Conservation (phyloP, 2,888 invertebrate species). For the Vanessa cardui region DNA sequence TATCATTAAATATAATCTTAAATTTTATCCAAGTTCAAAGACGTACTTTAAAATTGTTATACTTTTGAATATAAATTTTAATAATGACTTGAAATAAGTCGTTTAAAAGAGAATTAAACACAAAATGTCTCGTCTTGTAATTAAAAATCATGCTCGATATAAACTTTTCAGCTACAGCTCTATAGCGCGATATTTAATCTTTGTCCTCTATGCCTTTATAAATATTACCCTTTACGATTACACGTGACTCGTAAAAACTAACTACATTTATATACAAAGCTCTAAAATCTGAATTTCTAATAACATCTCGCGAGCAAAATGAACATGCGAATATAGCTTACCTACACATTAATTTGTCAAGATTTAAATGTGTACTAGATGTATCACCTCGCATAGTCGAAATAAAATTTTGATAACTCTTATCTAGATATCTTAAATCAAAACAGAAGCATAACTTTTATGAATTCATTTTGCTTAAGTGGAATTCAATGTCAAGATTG, state of each 20-base stretch:
- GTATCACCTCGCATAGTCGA: constrained; percentile 17
- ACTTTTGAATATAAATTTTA: too few relatives aligned
- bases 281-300: constrained; percentile 77
- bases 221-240: constrained; percentile 33
- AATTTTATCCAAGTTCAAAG: too few relatives aligned
- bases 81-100: too few relatives aligned
- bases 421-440: neutral
- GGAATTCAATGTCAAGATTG: too few relatives aligned
- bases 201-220: constrained; percentile 25
- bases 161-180: neutral
- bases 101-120: too few relatives aligned
- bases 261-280: constrained; percentile 51
- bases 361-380: constrained; percentile 52
- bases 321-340: constrained; percentile 72
- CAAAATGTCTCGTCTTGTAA: neutral
- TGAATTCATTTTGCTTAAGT: too few relatives aligned
- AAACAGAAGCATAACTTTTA: too few relatives aligned
- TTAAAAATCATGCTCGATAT: neutral
- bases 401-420: neutral
- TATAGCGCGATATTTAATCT: constrained; percentile 29
- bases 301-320: constrained; percentile 67
- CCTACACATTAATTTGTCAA: constrained; percentile 61
- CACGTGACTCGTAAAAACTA: constrained; percentile 64
- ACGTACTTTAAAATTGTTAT: too few relatives aligned
- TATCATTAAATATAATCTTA: too few relatives aligned